phyloP scores from a whole-genome alignment of 2,888 invertebrate genomes.

The Drosophila pseudotakahashii region DNA sequence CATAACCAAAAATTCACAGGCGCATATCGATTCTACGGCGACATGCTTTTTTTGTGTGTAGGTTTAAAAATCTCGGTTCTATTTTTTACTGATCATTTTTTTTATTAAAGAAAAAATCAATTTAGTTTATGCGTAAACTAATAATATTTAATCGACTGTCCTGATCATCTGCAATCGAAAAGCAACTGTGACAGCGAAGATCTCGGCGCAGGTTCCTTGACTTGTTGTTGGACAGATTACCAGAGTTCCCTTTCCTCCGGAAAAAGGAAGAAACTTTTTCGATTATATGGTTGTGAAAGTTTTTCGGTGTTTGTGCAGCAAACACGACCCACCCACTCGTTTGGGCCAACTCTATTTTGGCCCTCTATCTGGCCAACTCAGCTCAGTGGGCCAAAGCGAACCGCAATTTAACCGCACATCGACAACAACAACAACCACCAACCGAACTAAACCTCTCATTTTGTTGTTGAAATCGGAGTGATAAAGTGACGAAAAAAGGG shows the following conservation, averaged over 20 bases:
- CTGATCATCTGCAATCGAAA: not conserved
- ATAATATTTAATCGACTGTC: not conserved
- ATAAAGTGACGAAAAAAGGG: slow-evolving; percentile 40
- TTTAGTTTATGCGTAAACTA: too few relatives aligned
- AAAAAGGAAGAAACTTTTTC: slow-evolving; percentile 68
- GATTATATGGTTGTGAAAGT: slow-evolving; percentile 81
- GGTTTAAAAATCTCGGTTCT: too few relatives aligned
- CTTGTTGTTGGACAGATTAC: slow-evolving; percentile 6
- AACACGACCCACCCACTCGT: slow-evolving; percentile 14
- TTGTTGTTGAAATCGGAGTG: slow-evolving; percentile 50
- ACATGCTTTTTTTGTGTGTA: too few relatives aligned
- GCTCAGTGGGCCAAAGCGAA: slow-evolving; percentile 47
- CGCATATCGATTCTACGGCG: too few relatives aligned
- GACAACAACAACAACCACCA: slow-evolving; percentile 35
- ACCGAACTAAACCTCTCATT: slow-evolving; percentile 43
- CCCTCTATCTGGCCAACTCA: slow-evolving; percentile 10
- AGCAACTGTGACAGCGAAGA: slow-evolving; percentile 4
- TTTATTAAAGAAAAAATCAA: too few relatives aligned
- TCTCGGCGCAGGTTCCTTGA: slow-evolving; percentile 6
- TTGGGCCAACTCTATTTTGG: slow-evolving; percentile 12
- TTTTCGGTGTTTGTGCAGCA: slow-evolving; percentile 64
- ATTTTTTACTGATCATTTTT: too few relatives aligned
- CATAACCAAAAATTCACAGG: too few relatives aligned
- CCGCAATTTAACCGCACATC: slow-evolving; percentile 71
- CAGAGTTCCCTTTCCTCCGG: not conserved